Percentiles rank a stretch among this genome's conserved stretches.
Evolutionary conservation across 2,113 vertebrate genomes (phyloP).

Genomic region (Tragulus kanchil): DNA sequence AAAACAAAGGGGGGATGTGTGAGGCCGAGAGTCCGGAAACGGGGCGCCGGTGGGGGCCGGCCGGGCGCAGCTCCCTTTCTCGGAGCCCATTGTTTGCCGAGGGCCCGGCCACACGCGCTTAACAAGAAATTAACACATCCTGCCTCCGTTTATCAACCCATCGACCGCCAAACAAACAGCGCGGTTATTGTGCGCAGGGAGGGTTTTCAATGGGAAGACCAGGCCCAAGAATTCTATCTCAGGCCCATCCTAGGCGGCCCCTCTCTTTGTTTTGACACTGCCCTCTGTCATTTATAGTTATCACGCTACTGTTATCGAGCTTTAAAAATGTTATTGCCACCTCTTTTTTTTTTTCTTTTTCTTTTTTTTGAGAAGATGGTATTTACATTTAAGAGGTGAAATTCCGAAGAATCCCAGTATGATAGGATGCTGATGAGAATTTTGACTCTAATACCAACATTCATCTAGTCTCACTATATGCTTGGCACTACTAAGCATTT

Average conservation of each 20-base stretch:
- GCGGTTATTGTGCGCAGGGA: conserved; percentile 64
- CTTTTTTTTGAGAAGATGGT: neutral
- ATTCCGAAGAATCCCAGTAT: neutral
- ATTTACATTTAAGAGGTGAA: neutral
- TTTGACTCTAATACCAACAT: neutral
- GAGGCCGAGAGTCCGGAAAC: conserved; percentile 88
- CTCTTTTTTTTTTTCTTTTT: neutral
- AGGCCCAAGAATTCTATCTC: conserved; percentile 47
- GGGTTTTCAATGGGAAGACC: conserved; percentile 61
- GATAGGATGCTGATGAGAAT: neutral
- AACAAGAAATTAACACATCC: conserved; percentile 90
- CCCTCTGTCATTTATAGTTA: neutral
- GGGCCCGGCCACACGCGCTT: conserved; percentile 73
- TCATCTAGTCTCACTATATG: neutral
- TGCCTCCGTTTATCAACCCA: conserved; percentile 92
- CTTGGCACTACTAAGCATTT: neutral
- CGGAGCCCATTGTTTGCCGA: conserved; percentile 93
- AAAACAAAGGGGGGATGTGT: conserved; percentile 92
- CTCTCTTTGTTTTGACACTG: neutral
- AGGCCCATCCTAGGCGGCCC: neutral
- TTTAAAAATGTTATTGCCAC: neutral
- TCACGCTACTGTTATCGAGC: neutral
- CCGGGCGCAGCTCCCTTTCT: conserved; percentile 84
- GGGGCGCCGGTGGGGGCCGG: conserved; percentile 83
- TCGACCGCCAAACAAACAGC: conserved; percentile 83